Conservation (phyloP, 2,888 invertebrate genomes). For the Julus scandinavius region DNA sequence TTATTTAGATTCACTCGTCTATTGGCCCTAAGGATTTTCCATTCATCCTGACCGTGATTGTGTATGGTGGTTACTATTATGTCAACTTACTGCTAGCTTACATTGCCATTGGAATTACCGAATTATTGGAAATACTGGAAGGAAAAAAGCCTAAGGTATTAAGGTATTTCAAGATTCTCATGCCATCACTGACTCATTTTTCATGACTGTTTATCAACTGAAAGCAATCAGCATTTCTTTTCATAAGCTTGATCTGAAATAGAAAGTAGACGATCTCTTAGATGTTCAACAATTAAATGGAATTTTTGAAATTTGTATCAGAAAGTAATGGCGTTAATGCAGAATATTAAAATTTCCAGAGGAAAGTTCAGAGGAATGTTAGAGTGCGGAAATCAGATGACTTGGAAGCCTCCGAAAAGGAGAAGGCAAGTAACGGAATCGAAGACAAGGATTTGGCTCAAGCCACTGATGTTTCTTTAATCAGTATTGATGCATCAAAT, state of each 20-base stretch:
- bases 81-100: background rate
- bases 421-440: background rate
- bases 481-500: background rate
- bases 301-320: no score
- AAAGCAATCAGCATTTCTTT: no score
- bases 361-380: no score
- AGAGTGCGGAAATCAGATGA: background rate
- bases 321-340: no score
- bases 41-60: conserved; percentile 11
- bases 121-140: conserved; percentile 51
- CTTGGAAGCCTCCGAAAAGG: background rate
- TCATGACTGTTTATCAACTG: no score
- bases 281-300: no score
- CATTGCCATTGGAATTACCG: background rate
- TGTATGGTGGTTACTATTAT: conserved; percentile 2
- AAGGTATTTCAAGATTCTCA: background rate
- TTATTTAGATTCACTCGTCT: background rate
- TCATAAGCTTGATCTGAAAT: no score
- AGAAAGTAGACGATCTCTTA: no score
- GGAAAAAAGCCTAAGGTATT: conserved; percentile 39
- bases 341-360: background rate
- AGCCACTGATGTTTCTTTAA: background rate
- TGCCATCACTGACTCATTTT: no score
- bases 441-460: background rate
- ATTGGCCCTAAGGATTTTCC: background rate